Evolutionary conservation across 1,140 invertebrate species (phyloP).

Genomic region (Oryctes rhinoceros): DNA sequence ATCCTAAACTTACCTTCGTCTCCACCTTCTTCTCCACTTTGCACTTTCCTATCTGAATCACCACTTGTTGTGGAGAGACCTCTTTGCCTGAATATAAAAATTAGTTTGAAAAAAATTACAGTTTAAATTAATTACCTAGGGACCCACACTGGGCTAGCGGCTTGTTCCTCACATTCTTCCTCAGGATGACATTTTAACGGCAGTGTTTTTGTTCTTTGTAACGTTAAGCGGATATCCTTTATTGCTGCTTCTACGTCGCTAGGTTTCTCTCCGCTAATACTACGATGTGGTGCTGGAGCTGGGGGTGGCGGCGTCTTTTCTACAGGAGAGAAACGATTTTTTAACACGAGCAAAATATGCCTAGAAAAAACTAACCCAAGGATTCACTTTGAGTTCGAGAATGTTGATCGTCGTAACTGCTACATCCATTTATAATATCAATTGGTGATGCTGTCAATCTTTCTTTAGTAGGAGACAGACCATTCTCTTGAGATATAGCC

Average conservation of each 20-base stretch:
- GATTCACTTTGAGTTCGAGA: slow-evolving; percentile 54
- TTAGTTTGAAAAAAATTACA: slow-evolving; percentile 44
- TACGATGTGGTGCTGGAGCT: slow-evolving; percentile 72
- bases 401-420: slow-evolving; percentile 60
- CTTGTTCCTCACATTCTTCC: slow-evolving; percentile 56
- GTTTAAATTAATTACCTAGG: slow-evolving; percentile 70
- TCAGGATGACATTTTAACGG: slow-evolving; percentile 64
- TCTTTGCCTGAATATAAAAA: slow-evolving; percentile 59
- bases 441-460: slow-evolving; percentile 59
- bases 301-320: slow-evolving; percentile 72
- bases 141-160: slow-evolving; percentile 71
- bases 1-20: slow-evolving; percentile 57
- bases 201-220: slow-evolving; percentile 78
- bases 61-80: slow-evolving; percentile 59
- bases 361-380: slow-evolving; percentile 48
- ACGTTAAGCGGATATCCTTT: slow-evolving; percentile 80
- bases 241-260: slow-evolving; percentile 77
- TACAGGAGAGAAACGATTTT: slow-evolving; percentile 23
- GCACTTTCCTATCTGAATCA: slow-evolving; percentile 59
- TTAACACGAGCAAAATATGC: slow-evolving; percentile 42
- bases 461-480: slow-evolving; percentile 50
- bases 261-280: slow-evolving; percentile 61
- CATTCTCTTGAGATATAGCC: slow-evolving; percentile 54
- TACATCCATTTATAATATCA: slow-evolving; percentile 64
- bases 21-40: slow-evolving; percentile 61